Evolutionary conservation across 2,797 vertebrate species (phyloP), one percentile per base, ranked within the genome.

Genomic region (Eurystomus glaucurus): DNA sequence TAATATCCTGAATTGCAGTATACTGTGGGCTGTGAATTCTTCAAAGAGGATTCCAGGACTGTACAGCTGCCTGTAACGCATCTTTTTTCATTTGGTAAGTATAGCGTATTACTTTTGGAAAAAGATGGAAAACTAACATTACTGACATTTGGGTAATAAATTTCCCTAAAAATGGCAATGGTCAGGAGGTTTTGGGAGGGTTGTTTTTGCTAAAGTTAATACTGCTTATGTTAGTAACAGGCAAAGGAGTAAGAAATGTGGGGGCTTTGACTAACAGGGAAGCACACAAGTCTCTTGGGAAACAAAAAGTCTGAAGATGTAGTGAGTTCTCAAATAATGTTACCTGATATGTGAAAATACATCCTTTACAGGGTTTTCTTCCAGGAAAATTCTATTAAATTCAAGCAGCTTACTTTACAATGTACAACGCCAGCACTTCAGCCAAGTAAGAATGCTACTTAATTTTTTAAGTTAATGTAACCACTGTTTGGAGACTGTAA

Each of bases 21-120:
- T 98, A 98, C 97, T 43, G 97, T 99, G 97, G 99, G 99, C 93
- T 99, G 99, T 90, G 99, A 99, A 97, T 99, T 99, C 98, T 99
- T 99, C 97, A 97, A 98, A 90, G 98, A 98, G 92, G 98, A 98
- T 54, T 98, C 98, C 77, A 98, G 98, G 98, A 99, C 97, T 28
- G 41, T 98, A 50, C 97, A 98, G 8, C 95, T 99, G 33, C 97
- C 99, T 46, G 99, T 99, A 60, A 99, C 99, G 4, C 98, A 99
- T 79, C 98, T 99, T 50, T 98, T 99, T 85, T 99, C 99, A 74
- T 99, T 99, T 15, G 99, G 99, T 99, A 97, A 98, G 99, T 98
- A 76, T 17, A 95, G 22, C 60, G 26, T 28, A 62, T 66, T 93
- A 65, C 33, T 93, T 97, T 54, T 70, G 46, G 28, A 65, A 60